phyloP scores from a whole-genome alignment of 2,888 invertebrate genomes.

The Ennomos quercinarius region DNA sequence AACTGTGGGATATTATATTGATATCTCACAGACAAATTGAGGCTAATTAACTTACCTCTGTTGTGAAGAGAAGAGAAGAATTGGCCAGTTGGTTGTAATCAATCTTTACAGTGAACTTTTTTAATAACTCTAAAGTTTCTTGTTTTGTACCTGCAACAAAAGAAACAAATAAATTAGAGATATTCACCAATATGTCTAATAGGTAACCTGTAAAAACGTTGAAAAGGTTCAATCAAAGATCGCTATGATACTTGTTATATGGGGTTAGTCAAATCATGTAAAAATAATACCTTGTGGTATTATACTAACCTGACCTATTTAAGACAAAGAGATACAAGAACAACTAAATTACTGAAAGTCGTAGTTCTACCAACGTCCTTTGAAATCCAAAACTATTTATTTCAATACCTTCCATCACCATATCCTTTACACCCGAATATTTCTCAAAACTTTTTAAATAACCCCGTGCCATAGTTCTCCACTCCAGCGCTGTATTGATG shows the following conservation, averaged over 20 bases:
- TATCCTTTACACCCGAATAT: neutral
- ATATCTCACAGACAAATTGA: constrained; percentile 1
- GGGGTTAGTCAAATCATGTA: too few species aligned
- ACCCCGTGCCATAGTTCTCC: constrained; percentile 18
- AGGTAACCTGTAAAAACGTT: too few species aligned
- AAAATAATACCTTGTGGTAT: too few species aligned
- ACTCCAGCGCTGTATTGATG: constrained; percentile 37
- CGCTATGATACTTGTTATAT: too few species aligned
- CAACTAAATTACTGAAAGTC: too few species aligned
- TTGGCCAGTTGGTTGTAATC: constrained; percentile 6
- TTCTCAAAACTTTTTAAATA: constrained; percentile 23
- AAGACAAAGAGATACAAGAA: too few species aligned
- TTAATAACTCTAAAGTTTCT: neutral
- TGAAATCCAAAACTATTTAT: neutral
- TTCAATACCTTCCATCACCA: neutral
- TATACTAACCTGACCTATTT: too few species aligned
- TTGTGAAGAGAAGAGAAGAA: constrained; percentile 10
- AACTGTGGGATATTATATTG: too few species aligned
- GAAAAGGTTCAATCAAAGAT: too few species aligned
- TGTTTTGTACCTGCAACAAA: constrained; percentile 23
- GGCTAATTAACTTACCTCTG: constrained; percentile 34
- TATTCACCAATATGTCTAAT: too few species aligned
- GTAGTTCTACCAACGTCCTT: too few species aligned
- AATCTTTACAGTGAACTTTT: constrained; percentile 14
- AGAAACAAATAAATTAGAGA: neutral